Evolutionary conservation across 37 sponge, comb jelly and placozoan genomes (phyloP), one percentile per base, ranked within the genome.

Genomic region (Geodia barretti): DNA sequence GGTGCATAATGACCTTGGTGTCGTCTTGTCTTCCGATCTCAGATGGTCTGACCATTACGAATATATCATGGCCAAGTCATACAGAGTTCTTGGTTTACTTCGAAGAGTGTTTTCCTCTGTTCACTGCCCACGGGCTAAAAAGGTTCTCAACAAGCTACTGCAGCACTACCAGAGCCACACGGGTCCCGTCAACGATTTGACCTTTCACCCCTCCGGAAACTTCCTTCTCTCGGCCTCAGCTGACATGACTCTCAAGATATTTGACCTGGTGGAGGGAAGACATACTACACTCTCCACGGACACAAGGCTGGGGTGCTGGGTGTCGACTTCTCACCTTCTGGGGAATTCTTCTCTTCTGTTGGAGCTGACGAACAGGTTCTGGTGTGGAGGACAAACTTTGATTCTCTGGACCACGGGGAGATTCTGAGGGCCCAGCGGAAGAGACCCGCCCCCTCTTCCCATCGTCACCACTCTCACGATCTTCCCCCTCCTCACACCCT

Each of bases 311-410:
- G 96, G 64, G 92, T 84, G 29, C 85, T 88, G 89, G 94, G 84
- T 38, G 96, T 91, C 42, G 87, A 81, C 9, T 95, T 98, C 71
- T 98, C 96, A 39, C 88, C 89, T 1, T 74, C 87, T 54, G 98
- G 98, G 47, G 95, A 97, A 5, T 97, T 88, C 89, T 97, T 97
- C 75, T 84, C 96, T 41, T 85, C 92, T 47, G 97, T 87, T 72
- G 95, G 95, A 73, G 85, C 87, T n/a, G 97, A 97, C 89, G 97
- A 94, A 67, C 94, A 94, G 82, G 96, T 98, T 32, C 66, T 98
- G 74, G 94, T 98, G 54, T 98, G 98, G 98, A 95, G 88, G 74
- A 98, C 98, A 5, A 98, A 98, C 88, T 98, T 98, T 83, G 97
- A 93, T 70, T 41, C 76, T 63, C 23, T 75, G 4, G 88, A 89